These are phyloP conservation scores for Agrilus biguttatus DNA, from an alignment of 2,888 invertebrate species.

Conservation along the genomic window DNA sequence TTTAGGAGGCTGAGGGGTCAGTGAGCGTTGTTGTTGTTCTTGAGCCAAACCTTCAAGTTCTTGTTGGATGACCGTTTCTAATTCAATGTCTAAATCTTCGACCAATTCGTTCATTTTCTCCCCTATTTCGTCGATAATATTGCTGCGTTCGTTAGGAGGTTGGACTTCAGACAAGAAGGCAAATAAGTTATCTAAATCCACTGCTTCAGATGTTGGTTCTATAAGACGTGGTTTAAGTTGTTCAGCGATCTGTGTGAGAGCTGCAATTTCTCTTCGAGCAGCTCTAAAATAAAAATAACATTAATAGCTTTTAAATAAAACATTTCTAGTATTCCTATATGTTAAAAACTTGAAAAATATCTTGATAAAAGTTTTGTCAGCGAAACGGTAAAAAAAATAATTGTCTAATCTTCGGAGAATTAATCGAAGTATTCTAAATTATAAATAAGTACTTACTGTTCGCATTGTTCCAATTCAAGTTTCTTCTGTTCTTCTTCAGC, in stretches of 20 bases:
- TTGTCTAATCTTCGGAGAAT: too few species aligned
- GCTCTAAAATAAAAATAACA: conserved; percentile 33
- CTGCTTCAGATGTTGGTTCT: conserved; percentile 45
- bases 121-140: conserved; percentile 67
- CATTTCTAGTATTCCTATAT: too few species aligned
- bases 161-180: conserved; percentile 75
- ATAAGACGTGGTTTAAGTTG: conserved; percentile 48
- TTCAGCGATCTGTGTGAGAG: conserved; percentile 58
- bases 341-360: neutral
- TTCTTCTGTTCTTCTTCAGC: conserved; percentile 30
- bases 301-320: too few species aligned
- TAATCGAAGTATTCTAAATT: too few species aligned
- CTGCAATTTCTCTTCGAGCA: conserved; percentile 54
- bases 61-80: conserved; percentile 50
- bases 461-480: conserved; percentile 45
- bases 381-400: neutral
- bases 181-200: conserved; percentile 80
- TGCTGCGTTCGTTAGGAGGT: conserved; percentile 32
- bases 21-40: conserved; percentile 24
- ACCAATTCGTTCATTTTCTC: conserved; percentile 73
- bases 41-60: conserved; percentile 40
- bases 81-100: conserved; percentile 66
- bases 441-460: conserved; percentile 33
- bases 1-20: conserved; percentile 28
- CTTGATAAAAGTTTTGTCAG: neutral